These are phyloP conservation scores for Xylophagus ater DNA, from an alignment of 2,888 invertebrate species.

Conservation along the genomic window DNA sequence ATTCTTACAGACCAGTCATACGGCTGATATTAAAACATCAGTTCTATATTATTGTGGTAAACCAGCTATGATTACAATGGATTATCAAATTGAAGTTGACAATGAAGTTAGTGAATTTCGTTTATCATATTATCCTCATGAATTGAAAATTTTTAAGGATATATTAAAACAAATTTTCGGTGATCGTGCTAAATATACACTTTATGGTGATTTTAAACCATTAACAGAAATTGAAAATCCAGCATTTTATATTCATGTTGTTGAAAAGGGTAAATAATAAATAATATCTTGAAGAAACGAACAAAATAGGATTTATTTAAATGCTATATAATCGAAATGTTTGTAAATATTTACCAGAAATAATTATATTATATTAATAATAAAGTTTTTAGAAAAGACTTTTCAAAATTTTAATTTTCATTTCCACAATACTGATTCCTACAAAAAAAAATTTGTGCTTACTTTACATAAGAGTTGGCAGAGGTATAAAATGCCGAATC, in stretches of 20 bases:
- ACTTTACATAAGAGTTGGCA: no score
- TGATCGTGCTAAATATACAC: slow-evolving; percentile 49
- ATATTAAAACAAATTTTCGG: slow-evolving; percentile 65
- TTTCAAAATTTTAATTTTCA: no score
- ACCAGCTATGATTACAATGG: slow-evolving; percentile 66
- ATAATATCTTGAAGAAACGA: neutral
- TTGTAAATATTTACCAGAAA: no score
- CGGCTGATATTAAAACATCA: slow-evolving; percentile 74
- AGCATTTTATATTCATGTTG: slow-evolving; percentile 75
- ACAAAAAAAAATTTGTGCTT: no score
- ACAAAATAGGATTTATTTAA: neutral
- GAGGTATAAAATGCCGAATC: no score
- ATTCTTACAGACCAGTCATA: slow-evolving; percentile 58
- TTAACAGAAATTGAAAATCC: slow-evolving; percentile 52
- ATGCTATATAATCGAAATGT: neutral
- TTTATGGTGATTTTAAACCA: slow-evolving; percentile 73
- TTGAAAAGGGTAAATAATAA: slow-evolving; percentile 46
- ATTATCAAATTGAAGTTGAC: slow-evolving; percentile 63
- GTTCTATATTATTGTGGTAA: slow-evolving; percentile 68
- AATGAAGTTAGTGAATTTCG: slow-evolving; percentile 60
- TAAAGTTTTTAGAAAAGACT: no score
- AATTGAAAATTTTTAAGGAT: slow-evolving; percentile 54
- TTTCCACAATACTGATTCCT: no score
- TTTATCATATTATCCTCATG: slow-evolving; percentile 80
- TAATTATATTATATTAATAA: no score